Percentiles rank a stretch among this genome's conserved stretches.
These are phyloP conservation scores for Oryzaephilus surinamensis DNA, from an alignment of 1,140 invertebrate species.

Conservation along the genomic window DNA sequence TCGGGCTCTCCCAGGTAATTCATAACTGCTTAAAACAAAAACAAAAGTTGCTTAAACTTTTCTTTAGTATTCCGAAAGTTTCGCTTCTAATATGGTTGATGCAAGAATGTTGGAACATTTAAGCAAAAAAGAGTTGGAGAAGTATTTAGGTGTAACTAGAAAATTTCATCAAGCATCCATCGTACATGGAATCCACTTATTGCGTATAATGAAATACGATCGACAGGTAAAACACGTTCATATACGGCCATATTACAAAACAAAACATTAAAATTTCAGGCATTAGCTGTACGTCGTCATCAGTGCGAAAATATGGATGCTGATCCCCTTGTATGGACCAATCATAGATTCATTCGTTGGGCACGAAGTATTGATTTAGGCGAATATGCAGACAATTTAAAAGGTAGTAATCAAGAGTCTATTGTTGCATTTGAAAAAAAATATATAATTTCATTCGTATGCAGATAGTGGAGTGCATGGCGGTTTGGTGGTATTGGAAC, in stretches of 20 bases:
- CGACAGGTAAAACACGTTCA: conserved; percentile 56
- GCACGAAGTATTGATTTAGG: conserved; percentile 83
- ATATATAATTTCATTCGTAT: conserved; percentile 1
- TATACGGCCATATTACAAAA: background rate
- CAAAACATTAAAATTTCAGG: conserved; percentile 42
- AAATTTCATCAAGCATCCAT: conserved; percentile 92
- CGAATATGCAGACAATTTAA: conserved; percentile 90
- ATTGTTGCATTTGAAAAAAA: background rate
- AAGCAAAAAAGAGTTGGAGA: conserved; percentile 88
- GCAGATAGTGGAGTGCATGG: conserved; percentile 88
- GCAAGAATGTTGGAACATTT: conserved; percentile 84
- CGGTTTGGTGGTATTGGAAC: conserved; percentile 82
- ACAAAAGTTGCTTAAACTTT: conserved; percentile 1
- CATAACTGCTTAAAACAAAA: background rate
- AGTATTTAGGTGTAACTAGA: conserved; percentile 77
- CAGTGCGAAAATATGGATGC: conserved; percentile 79
- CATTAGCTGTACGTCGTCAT: conserved; percentile 72
- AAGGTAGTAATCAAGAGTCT: conserved; percentile 47
- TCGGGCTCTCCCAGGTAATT: conserved; percentile 67
- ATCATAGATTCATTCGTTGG: conserved; percentile 87
- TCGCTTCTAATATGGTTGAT: conserved; percentile 83
- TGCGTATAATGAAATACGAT: conserved; percentile 87
- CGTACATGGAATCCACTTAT: conserved; percentile 82
- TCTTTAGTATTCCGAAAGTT: conserved; percentile 70
- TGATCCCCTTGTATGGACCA: conserved; percentile 91